These are phyloP conservation scores for Corvus moneduloides DNA, from an alignment of 2,113 vertebrate species.

Conservation along the genomic window DNA sequence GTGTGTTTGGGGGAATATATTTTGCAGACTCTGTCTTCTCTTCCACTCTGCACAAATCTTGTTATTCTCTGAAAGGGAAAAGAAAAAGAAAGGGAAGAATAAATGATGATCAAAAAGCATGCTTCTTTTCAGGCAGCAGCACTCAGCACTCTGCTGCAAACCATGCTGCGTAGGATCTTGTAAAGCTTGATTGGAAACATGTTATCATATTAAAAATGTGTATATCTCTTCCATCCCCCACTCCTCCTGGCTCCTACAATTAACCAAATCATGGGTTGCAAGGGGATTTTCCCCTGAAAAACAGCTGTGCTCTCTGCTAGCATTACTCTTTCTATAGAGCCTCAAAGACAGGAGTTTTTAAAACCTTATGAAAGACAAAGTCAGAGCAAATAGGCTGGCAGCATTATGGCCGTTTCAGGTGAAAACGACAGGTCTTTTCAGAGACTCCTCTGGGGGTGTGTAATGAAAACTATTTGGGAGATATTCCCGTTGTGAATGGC, in stretches of 20 bases:
- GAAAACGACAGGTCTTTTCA: conserved; percentile 56
- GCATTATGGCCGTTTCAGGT: conserved; percentile 19
- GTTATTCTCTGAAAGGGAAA: conserved; percentile 21
- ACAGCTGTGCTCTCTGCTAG: not conserved
- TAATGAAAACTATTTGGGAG: conserved; percentile 66
- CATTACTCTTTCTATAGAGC: not conserved
- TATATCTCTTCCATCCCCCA: not conserved
- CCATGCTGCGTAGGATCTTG: not conserved
- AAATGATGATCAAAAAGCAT: conserved; percentile 7
- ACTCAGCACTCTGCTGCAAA: not conserved
- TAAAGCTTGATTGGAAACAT: conserved; percentile 43
- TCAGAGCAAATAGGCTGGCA: conserved; percentile 50
- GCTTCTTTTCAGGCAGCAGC: not conserved
- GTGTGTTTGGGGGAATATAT: not conserved
- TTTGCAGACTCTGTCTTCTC: conserved; percentile 7
- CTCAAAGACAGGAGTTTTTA: conserved; percentile 46
- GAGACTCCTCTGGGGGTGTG: conserved; percentile 9
- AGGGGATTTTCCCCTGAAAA: conserved; percentile 40
- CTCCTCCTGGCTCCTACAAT: not conserved
- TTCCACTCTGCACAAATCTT: conserved; percentile 3
- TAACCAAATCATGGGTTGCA: conserved; percentile 15
- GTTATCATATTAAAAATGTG: conserved; percentile 18
- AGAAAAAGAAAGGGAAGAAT: conserved; percentile 19
- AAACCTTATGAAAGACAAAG: conserved; percentile 58
- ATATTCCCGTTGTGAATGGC: not conserved